Base-by-base conservation (phyloP, 2,888 invertebrate species). In the Spodoptera exigua region DNA sequence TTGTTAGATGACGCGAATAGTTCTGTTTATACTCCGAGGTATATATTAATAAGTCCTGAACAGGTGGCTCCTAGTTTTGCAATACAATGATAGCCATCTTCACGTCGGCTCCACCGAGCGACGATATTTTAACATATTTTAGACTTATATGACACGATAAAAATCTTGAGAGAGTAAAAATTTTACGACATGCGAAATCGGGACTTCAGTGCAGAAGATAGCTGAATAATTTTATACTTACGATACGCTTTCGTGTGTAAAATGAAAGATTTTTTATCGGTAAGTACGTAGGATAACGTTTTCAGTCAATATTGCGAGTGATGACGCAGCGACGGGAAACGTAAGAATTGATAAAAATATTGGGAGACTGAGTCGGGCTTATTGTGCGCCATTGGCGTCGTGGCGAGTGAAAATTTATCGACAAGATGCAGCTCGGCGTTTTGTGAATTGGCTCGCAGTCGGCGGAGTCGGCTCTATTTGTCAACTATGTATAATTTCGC, bases 161-260 rank as follows among this genome's bases (percentile, higher is more conserved):
- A 86, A 87, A 84, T 87, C 83, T 84, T 75, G 68, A 56, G 74
- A 77, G 84, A 81, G 84, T 84, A 86, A 85, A 87, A 83, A 74
- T 82, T 87, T 87, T 87, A 87, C 83, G 88, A 86, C 83, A 84
- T 82, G 82, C 80, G 82, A 87, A 87, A 86, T 86, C 83, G 84
- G 80, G 82, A 85, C 82, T 82, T 81, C 78, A 74, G 74, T 74
- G 79, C 70, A 79, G 70, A 66, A 82, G 84, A 86, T 86, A 84
- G 82, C 80, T 68, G 80, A 84, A 85, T 83, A 83, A 84, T 84
- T 87, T 87, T 85, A 83, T 80, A 85, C 84, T 83, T 80, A 79
- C 75, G 82, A 78, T 79, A 80, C 78, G 81, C 76, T 81, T 83
- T 83, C 83, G 75, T 80, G 80, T 83, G 80, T 83, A 81, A 84